These are phyloP conservation scores for Malthinus flaveolus DNA, from an alignment of 2,888 invertebrate species.

Conservation along the genomic window DNA sequence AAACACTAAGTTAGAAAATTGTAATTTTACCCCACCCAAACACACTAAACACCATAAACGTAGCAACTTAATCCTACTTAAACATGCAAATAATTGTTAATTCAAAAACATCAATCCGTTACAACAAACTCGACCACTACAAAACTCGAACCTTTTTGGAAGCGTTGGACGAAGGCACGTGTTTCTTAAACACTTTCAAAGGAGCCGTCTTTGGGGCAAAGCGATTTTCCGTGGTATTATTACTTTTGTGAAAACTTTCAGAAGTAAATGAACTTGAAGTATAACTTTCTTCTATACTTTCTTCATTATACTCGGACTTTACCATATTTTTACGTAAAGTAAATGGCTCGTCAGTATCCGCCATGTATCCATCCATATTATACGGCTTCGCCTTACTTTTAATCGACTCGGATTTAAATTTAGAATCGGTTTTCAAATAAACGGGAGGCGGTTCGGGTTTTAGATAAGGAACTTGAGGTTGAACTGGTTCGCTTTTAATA, in stretches of 20 bases:
- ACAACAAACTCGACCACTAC: constrained; percentile 12
- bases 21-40: background rate
- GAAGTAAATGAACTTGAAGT: constrained; percentile 44
- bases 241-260: constrained; percentile 43
- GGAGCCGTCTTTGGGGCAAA: constrained; percentile 30
- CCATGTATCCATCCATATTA: constrained; percentile 68
- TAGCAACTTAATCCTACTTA: background rate
- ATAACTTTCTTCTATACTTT: constrained; percentile 41
- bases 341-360: constrained; percentile 70
- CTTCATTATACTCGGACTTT: constrained; percentile 47
- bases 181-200: constrained; percentile 49
- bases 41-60: background rate
- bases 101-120: constrained; percentile 30
- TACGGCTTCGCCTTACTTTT: constrained; percentile 56
- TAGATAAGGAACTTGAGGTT: constrained; percentile 46
- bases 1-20: constrained; percentile 2
- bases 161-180: constrained; percentile 44
- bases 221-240: constrained; percentile 31
- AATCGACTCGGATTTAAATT: constrained; percentile 56
- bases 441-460: constrained; percentile 54
- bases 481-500: constrained; percentile 40
- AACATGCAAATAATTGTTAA: constrained; percentile 55
- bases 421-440: constrained; percentile 46
- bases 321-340: constrained; percentile 40
- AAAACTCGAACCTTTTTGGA: constrained; percentile 51